Conservation (phyloP, 2,797 vertebrate genomes). For the Galago senegalensis region DNA sequence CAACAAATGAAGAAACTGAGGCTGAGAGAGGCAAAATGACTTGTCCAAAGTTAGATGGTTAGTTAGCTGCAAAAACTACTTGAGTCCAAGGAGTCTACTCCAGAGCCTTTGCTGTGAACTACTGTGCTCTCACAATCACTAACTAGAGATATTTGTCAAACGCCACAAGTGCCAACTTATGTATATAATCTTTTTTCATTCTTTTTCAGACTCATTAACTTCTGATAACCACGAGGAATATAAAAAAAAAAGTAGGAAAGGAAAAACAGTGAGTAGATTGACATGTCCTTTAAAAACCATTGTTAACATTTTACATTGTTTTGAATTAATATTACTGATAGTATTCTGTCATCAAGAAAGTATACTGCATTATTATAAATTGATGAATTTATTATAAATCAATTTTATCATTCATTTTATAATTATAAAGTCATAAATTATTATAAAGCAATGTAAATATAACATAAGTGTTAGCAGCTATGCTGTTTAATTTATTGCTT, state of each 20-base stretch:
- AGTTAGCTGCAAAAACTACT: neutral
- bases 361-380: neutral
- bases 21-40: neutral
- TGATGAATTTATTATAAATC: neutral
- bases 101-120: neutral
- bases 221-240: neutral
- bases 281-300: constrained; percentile 37
- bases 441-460: constrained; percentile 41
- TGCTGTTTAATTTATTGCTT: constrained; percentile 39
- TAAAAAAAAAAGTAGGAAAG: constrained; percentile 72
- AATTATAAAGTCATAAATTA: constrained; percentile 14
- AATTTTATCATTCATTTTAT: neutral
- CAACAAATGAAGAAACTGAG: neutral
- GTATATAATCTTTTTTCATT: constrained; percentile 32
- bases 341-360: constrained; percentile 19
- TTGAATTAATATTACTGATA: constrained; percentile 18
- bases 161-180: neutral
- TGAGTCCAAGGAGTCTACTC: neutral
- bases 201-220: constrained; percentile 40
- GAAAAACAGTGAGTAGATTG: constrained; percentile 72
- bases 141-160: neutral
- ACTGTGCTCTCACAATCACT: neutral
- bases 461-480: neutral
- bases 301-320: constrained; percentile 62
- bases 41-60: neutral